phyloP scores from a whole-genome alignment of 1,140 invertebrate genomes.

The Drosophila seguyi region DNA sequence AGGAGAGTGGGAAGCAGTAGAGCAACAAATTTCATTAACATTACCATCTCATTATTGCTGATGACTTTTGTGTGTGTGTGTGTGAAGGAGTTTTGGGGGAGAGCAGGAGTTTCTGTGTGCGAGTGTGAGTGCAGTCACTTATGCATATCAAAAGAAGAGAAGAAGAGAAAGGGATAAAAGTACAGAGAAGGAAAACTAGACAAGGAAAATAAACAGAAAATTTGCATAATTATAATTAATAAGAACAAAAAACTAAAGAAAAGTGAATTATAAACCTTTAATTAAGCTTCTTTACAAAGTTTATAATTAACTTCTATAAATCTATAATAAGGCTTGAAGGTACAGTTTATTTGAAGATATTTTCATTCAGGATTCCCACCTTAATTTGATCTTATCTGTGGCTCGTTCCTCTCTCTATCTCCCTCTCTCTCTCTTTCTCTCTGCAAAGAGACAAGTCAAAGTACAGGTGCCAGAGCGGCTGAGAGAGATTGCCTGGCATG shows the following conservation, averaged over 20 bases:
- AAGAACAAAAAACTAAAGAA: background rate
- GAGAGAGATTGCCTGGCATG: constrained; percentile 12
- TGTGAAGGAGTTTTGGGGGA: constrained; percentile 9
- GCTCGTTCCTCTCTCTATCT: background rate
- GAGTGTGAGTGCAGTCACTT: constrained; percentile 14
- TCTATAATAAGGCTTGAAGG: too few species aligned
- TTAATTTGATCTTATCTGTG: too few species aligned
- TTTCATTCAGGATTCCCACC: too few species aligned
- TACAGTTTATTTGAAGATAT: background rate
- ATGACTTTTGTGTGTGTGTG: constrained; percentile 57
- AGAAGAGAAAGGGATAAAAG: background rate
- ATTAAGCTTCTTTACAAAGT: background rate
- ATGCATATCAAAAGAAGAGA: constrained; percentile 14
- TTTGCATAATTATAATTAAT: background rate
- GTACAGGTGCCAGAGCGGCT: background rate
- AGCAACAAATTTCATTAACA: constrained; percentile 79
- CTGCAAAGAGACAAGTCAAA: background rate
- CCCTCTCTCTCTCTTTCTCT: background rate
- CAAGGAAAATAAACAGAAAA: background rate
- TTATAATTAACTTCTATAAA: too few species aligned
- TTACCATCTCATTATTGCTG: constrained; percentile 79
- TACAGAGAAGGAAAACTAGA: background rate
- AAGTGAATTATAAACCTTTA: background rate
- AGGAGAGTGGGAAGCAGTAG: background rate
- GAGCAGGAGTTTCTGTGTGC: background rate